Evolutionary conservation across 2,888 invertebrate genomes (phyloP), one percentile per base, ranked within the genome.

Genomic region (Tipula confusa): DNA sequence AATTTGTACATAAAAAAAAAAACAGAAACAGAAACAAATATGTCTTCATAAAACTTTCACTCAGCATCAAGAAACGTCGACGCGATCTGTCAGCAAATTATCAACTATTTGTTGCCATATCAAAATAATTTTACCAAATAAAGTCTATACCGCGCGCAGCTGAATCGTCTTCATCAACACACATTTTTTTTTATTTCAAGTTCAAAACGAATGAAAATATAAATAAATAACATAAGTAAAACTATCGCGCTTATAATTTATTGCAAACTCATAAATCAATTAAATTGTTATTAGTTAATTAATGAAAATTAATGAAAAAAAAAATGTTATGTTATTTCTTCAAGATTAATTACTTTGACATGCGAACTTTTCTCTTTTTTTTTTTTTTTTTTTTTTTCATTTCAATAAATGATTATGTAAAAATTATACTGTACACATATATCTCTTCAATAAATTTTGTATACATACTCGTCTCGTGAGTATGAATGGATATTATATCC

Each of bases 211-310:
- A 64, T 24, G 43, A 64, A 24, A 64, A 64, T 15, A 24, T 1
- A 24, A 64, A 64, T 1, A 64, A 64, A 64, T n/a, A n/a, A n/a
- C n/a, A n/a, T n/a, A n/a, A n/a, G n/a, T n/a, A n/a, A 64, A 24
- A 9, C 24, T 64, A 64, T 64, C 64, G 24, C 64, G 11, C 64
- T 64, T 24, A 64, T 64, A 64, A 64, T 64, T 64, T 64, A 64
- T 64, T 64, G 64, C 64, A 64, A 64, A 64, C 64, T 64, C 64
- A 64, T 64, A 64, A 64, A 64, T 64, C 64, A 64, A 64, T 64
- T 64, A 64, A 64, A 64, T 64, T 64, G 64, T 64, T 64, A 64
- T 64, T 64, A 64, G 64, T 64, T 64, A 64, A 64, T 64, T 64
- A 64, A 64, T 64, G 64, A 64, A 64, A 64, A 64, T 64, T 64